These are phyloP conservation scores for Ruditapes philippinarum DNA, from an alignment of 1,140 invertebrate genomes.

Conservation along the genomic window DNA sequence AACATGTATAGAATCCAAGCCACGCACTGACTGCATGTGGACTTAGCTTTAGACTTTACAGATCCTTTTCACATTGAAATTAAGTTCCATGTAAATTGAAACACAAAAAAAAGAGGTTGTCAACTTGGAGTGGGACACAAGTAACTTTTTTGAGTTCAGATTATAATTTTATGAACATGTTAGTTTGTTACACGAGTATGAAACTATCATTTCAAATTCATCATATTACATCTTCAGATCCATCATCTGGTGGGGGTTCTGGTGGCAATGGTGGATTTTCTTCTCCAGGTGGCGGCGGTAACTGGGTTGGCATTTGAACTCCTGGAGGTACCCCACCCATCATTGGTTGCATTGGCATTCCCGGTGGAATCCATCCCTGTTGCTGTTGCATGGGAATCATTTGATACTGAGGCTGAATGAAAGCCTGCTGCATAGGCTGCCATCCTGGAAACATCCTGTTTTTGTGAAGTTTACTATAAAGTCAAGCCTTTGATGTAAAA, in stretches of 20 bases:
- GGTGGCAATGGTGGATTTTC: constrained; percentile 76
- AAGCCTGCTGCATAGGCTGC: constrained; percentile 42
- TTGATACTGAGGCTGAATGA: constrained; percentile 54
- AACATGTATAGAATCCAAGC: too few relatives aligned
- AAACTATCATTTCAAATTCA: too few relatives aligned
- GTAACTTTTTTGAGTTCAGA: too few relatives aligned
- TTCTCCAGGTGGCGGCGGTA: constrained; percentile 65
- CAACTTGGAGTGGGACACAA: too few relatives aligned
- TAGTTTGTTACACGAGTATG: too few relatives aligned
- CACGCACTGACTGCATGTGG: too few relatives aligned
- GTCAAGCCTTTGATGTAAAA: neutral
- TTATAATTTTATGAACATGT: too few relatives aligned
- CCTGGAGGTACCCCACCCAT: constrained; percentile 50
- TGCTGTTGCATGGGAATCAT: constrained; percentile 53
- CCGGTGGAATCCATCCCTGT: constrained; percentile 6
- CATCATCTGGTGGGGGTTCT: constrained; percentile 74
- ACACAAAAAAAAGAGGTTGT: too few relatives aligned
- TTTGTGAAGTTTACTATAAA: neutral
- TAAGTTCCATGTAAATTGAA: too few relatives aligned
- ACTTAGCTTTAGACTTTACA: too few relatives aligned
- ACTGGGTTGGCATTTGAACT: neutral
- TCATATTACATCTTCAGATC: constrained; percentile 8
- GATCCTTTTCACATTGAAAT: too few relatives aligned
- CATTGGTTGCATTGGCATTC: constrained; percentile 49
- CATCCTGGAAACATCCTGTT: constrained; percentile 56